Conservation (phyloP, 2,113 vertebrate species). For the Elephantulus edwardii region DNA sequence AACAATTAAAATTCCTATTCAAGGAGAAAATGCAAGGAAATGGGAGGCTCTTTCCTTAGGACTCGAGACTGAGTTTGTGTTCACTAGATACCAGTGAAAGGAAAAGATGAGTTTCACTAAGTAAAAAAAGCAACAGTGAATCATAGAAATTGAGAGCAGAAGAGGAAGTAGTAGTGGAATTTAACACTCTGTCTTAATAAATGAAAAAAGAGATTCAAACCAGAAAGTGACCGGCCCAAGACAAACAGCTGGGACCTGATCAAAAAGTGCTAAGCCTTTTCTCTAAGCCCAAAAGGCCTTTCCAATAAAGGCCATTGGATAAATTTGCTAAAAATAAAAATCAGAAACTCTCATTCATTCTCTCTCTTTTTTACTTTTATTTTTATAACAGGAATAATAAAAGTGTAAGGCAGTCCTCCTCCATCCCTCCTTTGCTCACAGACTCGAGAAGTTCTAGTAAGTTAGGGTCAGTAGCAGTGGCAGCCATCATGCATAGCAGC, state of each 20-base stretch:
- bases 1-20: slow-evolving; percentile 32
- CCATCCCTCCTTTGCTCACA: not conserved
- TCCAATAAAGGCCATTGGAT: not conserved
- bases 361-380: too few species aligned
- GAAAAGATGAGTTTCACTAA: slow-evolving; percentile 29
- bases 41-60: not conserved
- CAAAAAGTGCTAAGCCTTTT: not conserved
- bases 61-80: not conserved
- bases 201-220: too few species aligned
- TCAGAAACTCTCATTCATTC: not conserved
- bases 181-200: not conserved
- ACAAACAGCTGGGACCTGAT: rapidly evolving
- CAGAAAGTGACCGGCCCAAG: rapidly evolving
- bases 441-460: not conserved
- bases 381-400: not conserved
- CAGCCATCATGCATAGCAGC: rapidly evolving
- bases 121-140: not conserved
- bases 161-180: not conserved
- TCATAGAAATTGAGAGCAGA: not conserved
- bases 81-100: not conserved
- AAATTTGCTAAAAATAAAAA: not conserved
- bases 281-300: not conserved
- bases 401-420: too few species aligned
- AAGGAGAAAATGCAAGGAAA: not conserved
- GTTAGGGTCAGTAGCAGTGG: not conserved